These are phyloP conservation scores for Gopherus flavomarginatus DNA, from an alignment of 2,113 vertebrate genomes.

Conservation along the genomic window DNA sequence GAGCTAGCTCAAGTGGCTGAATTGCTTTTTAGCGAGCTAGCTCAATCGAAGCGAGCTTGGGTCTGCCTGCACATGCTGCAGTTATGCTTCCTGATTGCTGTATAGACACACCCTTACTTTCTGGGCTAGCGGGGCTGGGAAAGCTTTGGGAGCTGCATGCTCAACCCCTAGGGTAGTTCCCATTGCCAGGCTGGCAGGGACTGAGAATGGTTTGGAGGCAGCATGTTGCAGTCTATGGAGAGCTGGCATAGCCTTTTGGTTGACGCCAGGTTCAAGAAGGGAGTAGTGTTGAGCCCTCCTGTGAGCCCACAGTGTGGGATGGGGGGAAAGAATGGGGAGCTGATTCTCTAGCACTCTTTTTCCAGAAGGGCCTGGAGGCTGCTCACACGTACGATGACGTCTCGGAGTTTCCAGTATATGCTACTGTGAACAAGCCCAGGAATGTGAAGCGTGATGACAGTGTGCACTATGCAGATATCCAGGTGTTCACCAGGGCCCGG, in stretches of 20 bases:
- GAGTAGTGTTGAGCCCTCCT: not conserved
- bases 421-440: slow-evolving; percentile 67
- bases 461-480: slow-evolving; percentile 87
- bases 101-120: not conserved
- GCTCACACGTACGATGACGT: slow-evolving; percentile 67
- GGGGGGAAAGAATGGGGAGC: not conserved
- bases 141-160: not conserved
- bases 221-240: not conserved
- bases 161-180: not conserved
- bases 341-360: not conserved
- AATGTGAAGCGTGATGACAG: slow-evolving; percentile 49
- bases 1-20: no score
- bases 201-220: not conserved
- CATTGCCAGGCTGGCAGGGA: not conserved
- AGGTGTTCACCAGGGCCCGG: slow-evolving; percentile 67
- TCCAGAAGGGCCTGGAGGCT: slow-evolving; percentile 27
- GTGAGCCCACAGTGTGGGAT: not conserved
- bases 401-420: slow-evolving; percentile 65
- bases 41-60: not conserved
- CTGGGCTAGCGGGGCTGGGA: not conserved
- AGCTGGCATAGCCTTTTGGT: not conserved
- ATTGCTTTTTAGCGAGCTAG: no score
- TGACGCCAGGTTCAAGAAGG: not conserved
- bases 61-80: not conserved
- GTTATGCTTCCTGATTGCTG: not conserved